Evolutionary conservation across 2,888 invertebrate genomes (phyloP), one percentile per base, ranked within the genome.

Genomic region (Epinotia bilunana): DNA sequence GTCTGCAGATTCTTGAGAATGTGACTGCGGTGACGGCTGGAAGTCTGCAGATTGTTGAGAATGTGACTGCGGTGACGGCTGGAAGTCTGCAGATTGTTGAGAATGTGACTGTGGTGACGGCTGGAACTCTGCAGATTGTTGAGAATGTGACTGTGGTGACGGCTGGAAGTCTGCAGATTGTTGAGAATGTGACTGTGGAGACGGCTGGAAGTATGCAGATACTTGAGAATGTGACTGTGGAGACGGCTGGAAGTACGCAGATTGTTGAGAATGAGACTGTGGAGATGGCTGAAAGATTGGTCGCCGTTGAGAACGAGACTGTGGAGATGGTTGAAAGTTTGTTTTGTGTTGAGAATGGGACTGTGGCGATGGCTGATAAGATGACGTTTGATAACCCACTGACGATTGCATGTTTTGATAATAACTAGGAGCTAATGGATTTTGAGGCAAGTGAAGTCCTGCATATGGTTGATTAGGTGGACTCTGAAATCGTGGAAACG

Each of bases 361-460:
- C 71, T 71, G 71, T 71, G 71, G 57, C 3, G 57, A 72, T 72
- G 72, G 72, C 72, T 72, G 72, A 72, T 64, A 65, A 68, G 53
- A 18, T 68, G 73, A 67, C 39, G 60, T 73, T 60, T 73, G 73
- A 67, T 73, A 68, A 73, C 67, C 65, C 13, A 67, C 67, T 67
- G 73, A 73, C 16, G 67, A 68, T 73, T 67, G 73, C 73, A 73
- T 73, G 73, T 73, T 73, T 73, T 73, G 68, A 73, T 73, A 62
- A 73, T 73, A 73, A 73, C 68, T 73, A 67, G 73, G 12, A 73
- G 73, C 61, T 73, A 28, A 28, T 28, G 73, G 73, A 73, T 73
- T 73, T 67, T 67, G 73, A 73, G 67, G 73, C 67, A 73, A 61
- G 60, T 73, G 73, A 67, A 58, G n/a, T 73, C 73, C 73, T 73